A percentile compares a stretch with the other conserved stretches of the same genome.
Evolutionary conservation across 2,113 vertebrate genomes (phyloP).

Genomic region (Eubucco bourcierii): DNA sequence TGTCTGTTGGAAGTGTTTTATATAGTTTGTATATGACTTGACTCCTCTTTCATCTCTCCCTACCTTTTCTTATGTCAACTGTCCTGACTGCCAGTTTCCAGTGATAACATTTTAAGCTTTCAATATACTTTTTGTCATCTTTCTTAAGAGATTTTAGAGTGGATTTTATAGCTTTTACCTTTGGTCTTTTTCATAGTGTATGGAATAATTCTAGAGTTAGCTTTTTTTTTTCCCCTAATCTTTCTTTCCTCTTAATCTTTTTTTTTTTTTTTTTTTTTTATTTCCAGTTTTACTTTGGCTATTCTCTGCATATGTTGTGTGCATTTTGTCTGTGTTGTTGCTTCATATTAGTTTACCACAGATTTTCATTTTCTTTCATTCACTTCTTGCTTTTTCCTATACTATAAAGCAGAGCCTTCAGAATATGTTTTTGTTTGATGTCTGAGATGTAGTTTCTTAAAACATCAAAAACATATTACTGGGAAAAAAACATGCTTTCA

Average conservation of each 20-base stretch:
- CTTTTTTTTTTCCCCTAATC: not conserved
- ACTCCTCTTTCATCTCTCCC: not conserved
- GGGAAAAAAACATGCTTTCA: not conserved
- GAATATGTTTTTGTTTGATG: not conserved
- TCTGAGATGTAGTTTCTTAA: not conserved
- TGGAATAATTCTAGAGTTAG: not conserved
- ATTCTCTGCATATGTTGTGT: not conserved
- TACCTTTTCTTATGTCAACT: not conserved
- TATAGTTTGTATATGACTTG: not conserved
- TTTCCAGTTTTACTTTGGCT: not conserved
- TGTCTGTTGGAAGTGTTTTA: not conserved
- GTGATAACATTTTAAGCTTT: not conserved
- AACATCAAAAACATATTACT: not conserved
- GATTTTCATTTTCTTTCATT: not conserved
- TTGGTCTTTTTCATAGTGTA: not conserved
- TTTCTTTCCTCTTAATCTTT: not conserved
- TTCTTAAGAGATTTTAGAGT: not conserved
- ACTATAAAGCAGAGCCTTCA: not conserved
- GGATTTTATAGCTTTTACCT: not conserved
- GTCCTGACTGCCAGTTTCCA: not conserved
- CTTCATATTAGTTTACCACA: not conserved
- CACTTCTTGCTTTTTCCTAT: not conserved
- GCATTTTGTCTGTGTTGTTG: not conserved
- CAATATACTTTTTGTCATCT: not conserved
- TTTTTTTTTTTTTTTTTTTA: not conserved